Evolutionary conservation across 2,888 invertebrate species (phyloP).

Genomic region (Auanema sp.): DNA sequence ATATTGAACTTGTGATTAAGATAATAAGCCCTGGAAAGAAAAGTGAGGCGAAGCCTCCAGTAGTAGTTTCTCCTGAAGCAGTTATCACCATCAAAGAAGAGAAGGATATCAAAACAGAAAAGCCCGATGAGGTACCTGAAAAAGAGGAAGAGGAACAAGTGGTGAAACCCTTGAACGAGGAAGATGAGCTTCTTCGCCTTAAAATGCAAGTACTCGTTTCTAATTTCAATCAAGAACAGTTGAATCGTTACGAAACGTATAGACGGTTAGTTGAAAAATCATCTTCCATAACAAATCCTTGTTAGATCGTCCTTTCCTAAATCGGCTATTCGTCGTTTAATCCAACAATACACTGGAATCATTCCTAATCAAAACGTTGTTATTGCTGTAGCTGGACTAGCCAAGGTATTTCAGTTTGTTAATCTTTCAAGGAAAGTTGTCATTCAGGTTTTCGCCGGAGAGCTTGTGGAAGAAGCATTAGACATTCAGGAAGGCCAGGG

Average conservation of each 20-base stretch:
- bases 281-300: not conserved
- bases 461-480: slow-evolving; percentile 89
- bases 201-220: slow-evolving; percentile 79
- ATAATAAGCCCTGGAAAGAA: too few species aligned
- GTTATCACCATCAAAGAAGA: not conserved
- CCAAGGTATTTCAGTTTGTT: slow-evolving; percentile 72
- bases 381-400: slow-evolving; percentile 98
- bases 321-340: slow-evolving; percentile 70
- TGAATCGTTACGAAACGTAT: slow-evolving; percentile 98
- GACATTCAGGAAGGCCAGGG: slow-evolving; percentile 28
- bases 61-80: not conserved
- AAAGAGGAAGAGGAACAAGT: slow-evolving; percentile 15
- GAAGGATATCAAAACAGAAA: slow-evolving; percentile 3
- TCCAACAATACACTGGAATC: slow-evolving; percentile 96
- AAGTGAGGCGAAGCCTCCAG: too few species aligned
- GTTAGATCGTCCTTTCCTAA: slow-evolving; percentile 43
- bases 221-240: slow-evolving; percentile 95
- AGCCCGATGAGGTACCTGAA: not conserved
- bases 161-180: slow-evolving; percentile 26
- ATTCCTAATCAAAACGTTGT: slow-evolving; percentile 93
- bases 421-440: slow-evolving; percentile 3
- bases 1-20: too few species aligned
- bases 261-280: slow-evolving; percentile 71
- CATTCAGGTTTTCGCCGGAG: slow-evolving; percentile 85
- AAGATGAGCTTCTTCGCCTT: slow-evolving; percentile 39